Percentiles rank a stretch among this genome's conserved stretches.
Evolutionary conservation across 2,888 invertebrate genomes (phyloP).

Genomic region (Mimachlamys varia): DNA sequence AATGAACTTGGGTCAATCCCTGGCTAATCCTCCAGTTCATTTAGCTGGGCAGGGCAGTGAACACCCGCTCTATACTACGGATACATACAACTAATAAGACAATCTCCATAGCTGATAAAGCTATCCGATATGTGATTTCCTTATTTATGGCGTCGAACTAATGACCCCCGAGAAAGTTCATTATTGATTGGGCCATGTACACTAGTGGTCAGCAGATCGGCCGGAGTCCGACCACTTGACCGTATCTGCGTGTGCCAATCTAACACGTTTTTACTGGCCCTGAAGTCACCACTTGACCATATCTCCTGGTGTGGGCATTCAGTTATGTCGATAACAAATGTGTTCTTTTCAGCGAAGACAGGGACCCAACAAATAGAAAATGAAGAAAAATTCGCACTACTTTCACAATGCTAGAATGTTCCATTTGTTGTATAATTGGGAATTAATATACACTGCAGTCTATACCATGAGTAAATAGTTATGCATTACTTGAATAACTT

Average conservation of each 20-base stretch:
- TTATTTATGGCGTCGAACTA: constrained; percentile 36
- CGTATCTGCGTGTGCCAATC: constrained; percentile 23
- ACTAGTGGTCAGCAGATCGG: neutral
- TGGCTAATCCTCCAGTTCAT: neutral
- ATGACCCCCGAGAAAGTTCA: constrained; percentile 33
- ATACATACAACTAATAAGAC: constrained; percentile 25
- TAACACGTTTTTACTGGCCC: constrained; percentile 18
- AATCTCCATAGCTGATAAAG: constrained; percentile 11
- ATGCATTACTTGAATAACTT: neutral
- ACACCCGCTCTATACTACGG: neutral
- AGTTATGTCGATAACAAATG: neutral
- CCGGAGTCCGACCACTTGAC: constrained; percentile 14
- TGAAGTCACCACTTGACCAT: neutral
- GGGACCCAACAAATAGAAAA: neutral
- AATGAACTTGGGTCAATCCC: constrained; percentile 18
- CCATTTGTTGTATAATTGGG: no score
- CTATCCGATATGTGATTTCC: constrained; percentile 31
- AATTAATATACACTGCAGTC: no score
- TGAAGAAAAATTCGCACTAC: no score
- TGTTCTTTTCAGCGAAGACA: neutral
- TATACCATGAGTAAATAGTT: no score
- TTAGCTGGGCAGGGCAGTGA: neutral
- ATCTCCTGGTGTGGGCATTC: neutral
- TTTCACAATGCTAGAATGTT: no score
- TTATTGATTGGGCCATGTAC: constrained; percentile 19